These are phyloP conservation scores for Oreochromis mossambicus DNA, from an alignment of 2,797 vertebrate species.

Conservation along the genomic window DNA sequence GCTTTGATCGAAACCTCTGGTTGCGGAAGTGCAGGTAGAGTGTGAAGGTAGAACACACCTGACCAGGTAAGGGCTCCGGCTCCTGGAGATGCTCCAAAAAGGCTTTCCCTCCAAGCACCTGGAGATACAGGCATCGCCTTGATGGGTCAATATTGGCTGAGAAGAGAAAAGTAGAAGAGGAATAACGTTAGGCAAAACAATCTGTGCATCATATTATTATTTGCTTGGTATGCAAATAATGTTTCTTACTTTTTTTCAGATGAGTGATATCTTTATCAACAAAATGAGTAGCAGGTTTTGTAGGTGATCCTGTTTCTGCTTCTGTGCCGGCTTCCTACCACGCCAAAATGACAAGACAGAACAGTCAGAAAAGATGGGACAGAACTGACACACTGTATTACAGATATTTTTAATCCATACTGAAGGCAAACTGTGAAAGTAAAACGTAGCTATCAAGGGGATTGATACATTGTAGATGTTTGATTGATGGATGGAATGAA, in stretches of 20 bases:
- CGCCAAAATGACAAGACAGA: slow-evolving; percentile 27
- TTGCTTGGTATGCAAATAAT: neutral
- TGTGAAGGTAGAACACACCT: slow-evolving; percentile 88
- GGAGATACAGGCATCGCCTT: slow-evolving; percentile 91
- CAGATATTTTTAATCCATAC: neutral
- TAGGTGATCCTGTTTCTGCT: slow-evolving; percentile 62
- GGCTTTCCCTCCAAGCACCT: slow-evolving; percentile 93
- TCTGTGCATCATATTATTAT: neutral
- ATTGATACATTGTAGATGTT: neutral
- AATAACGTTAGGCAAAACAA: neutral
- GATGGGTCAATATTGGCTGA: slow-evolving; percentile 88
- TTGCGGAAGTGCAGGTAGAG: slow-evolving; percentile 93
- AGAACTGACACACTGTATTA: neutral
- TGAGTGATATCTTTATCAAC: slow-evolving; percentile 73
- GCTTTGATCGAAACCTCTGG: slow-evolving; percentile 94
- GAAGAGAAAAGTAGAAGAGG: neutral
- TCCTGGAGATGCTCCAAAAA: slow-evolving; percentile 97
- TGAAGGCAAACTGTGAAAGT: neutral
- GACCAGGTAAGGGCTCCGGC: slow-evolving; percentile 89
- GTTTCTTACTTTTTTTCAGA: slow-evolving; percentile 83
- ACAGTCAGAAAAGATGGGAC: neutral
- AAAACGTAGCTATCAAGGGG: neutral
- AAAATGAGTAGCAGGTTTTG: slow-evolving; percentile 77
- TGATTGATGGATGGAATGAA: neutral
- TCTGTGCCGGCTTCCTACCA: slow-evolving; percentile 71